Evolutionary conservation across 2,113 vertebrate genomes (phyloP).

Genomic region (Lonchura striata): DNA sequence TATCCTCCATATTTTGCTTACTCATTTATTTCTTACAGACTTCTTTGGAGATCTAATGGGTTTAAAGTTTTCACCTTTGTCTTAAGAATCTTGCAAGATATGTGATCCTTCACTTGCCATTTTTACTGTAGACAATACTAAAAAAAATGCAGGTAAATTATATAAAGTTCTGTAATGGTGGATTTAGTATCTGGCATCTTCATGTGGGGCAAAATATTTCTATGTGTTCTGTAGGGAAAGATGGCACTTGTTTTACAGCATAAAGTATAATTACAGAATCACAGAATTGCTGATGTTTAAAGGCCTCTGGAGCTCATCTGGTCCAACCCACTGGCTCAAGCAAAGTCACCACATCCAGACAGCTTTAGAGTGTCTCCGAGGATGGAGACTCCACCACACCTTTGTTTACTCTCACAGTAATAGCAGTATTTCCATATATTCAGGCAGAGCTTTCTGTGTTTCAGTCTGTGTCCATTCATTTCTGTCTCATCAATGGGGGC

Average conservation of each 20-base stretch:
- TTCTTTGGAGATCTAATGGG: background rate
- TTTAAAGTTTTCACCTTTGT: background rate
- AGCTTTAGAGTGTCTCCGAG: background rate
- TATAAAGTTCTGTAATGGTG: background rate
- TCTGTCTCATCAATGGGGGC: background rate
- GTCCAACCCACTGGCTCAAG: background rate
- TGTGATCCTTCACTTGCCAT: accelerated
- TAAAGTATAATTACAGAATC: background rate
- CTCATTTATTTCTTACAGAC: background rate
- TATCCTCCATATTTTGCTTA: background rate
- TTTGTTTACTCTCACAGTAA: background rate
- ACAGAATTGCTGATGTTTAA: background rate
- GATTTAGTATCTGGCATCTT: background rate
- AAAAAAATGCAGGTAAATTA: background rate
- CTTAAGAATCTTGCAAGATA: background rate
- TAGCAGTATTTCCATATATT: background rate
- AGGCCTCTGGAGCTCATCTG: background rate
- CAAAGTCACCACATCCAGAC: background rate
- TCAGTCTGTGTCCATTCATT: background rate
- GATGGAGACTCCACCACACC: background rate
- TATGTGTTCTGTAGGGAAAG: background rate
- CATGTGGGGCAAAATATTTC: background rate
- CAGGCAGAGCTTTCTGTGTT: accelerated
- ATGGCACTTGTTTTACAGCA: background rate
- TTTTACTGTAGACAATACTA: background rate